These are phyloP conservation scores for Colossoma macropomum DNA, from an alignment of 2,113 vertebrate genomes.

Conservation along the genomic window DNA sequence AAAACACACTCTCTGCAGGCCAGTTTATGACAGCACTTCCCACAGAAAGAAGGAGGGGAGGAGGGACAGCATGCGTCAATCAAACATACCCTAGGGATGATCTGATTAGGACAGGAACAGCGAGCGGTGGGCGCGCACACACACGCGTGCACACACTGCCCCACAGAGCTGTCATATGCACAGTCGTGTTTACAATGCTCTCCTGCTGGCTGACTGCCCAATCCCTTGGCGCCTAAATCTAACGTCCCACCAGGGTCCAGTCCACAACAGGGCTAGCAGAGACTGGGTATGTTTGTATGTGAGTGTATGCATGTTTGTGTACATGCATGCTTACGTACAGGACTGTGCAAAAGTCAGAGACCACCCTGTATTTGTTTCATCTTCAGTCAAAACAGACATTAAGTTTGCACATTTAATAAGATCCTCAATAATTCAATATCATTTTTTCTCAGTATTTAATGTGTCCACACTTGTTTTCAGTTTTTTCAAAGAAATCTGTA, in stretches of 20 bases:
- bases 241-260: constrained; percentile 42
- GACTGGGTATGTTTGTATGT: constrained; percentile 23
- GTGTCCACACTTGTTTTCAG: too few species aligned
- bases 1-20: neutral
- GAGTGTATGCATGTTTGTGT: constrained; percentile 28
- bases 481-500: too few species aligned
- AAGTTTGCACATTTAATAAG: too few species aligned
- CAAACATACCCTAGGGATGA: constrained; percentile 46
- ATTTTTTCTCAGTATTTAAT: too few species aligned
- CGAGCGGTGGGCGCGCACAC: constrained; percentile 13
- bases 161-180: constrained; percentile 54
- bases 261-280: constrained; percentile 22
- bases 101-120: constrained; percentile 51
- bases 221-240: constrained; percentile 40
- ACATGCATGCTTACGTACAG: neutral
- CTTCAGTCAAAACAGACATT: too few species aligned
- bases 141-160: constrained; percentile 19
- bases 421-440: too few species aligned
- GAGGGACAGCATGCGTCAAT: constrained; percentile 40
- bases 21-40: constrained; percentile 26
- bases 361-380: too few species aligned
- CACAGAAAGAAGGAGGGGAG: constrained; percentile 27
- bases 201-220: constrained; percentile 35
- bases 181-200: constrained; percentile 35
- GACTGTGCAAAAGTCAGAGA: too few species aligned